These are phyloP conservation scores for Colaptes auratus DNA, from an alignment of 2,113 vertebrate species.

Conservation along the genomic window DNA sequence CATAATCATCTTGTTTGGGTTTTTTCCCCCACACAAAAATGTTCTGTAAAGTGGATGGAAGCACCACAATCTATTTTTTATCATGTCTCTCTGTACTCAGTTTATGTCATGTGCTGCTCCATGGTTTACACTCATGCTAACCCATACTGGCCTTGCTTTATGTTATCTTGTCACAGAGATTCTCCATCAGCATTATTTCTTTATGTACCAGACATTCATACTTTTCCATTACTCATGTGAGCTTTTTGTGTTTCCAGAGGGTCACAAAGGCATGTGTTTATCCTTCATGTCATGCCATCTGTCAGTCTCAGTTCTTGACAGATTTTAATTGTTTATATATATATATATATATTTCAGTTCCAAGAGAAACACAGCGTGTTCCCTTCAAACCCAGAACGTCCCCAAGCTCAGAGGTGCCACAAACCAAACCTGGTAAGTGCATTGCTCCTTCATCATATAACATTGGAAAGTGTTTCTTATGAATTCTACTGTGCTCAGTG, in stretches of 20 bases:
- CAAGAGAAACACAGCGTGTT: slow-evolving; percentile 46
- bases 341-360: slow-evolving; percentile 45
- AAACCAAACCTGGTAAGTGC: slow-evolving; percentile 66
- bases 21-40: not conserved
- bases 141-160: not conserved
- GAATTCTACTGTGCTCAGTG: not conserved
- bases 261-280: not conserved
- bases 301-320: not conserved
- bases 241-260: not conserved
- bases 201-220: not conserved
- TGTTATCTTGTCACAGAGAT: not conserved
- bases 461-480: rapidly evolving
- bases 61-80: not conserved
- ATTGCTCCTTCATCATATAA: not conserved
- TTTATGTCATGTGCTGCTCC: not conserved
- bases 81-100: not conserved
- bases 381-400: slow-evolving; percentile 50
- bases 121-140: not conserved
- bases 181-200: not conserved
- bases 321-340: not conserved
- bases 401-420: slow-evolving; percentile 55
- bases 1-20: not conserved
- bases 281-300: not conserved
- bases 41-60: not conserved
- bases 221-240: not conserved